Conservation (phyloP, 2,113 vertebrate genomes). For the Tetraodon nigroviridis region DNA sequence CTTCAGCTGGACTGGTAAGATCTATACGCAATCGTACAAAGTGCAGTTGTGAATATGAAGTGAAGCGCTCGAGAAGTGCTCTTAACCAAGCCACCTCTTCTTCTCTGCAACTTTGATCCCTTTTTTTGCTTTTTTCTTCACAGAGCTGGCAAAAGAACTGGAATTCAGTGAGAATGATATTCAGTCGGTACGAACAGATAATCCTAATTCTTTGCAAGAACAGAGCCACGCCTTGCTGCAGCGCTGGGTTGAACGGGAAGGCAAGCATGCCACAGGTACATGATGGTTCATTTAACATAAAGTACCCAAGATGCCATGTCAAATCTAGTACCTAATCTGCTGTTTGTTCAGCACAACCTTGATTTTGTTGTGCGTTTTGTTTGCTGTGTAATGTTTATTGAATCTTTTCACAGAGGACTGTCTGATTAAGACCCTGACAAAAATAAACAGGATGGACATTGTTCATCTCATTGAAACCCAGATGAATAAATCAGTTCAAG, state of each 20-base stretch:
- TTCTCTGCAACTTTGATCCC: not conserved
- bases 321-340: not conserved
- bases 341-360: not conserved
- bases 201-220: constrained; percentile 95
- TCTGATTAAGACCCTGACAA: constrained; percentile 89
- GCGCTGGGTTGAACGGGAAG: constrained; percentile 90
- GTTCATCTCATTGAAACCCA: constrained; percentile 92
- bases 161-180: constrained; percentile 94
- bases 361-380: not conserved
- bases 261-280: constrained; percentile 89
- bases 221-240: constrained; percentile 93
- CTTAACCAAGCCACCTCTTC: too few relatives aligned
- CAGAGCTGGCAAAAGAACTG: constrained; percentile 92
- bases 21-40: not conserved
- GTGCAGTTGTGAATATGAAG: too few relatives aligned
- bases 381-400: not conserved
- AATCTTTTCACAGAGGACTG: constrained; percentile 76
- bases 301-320: too few relatives aligned
- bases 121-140: constrained; percentile 5
- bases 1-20: constrained; percentile 97
- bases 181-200: constrained; percentile 87
- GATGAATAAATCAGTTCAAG: constrained; percentile 78
- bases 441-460: constrained; percentile 98
- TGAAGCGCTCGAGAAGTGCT: too few relatives aligned
- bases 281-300: not conserved